A percentile compares a stretch with the other conserved stretches of the same genome.
Evolutionary conservation across 2,888 invertebrate species (phyloP).

Genomic region (Acleris literana): DNA sequence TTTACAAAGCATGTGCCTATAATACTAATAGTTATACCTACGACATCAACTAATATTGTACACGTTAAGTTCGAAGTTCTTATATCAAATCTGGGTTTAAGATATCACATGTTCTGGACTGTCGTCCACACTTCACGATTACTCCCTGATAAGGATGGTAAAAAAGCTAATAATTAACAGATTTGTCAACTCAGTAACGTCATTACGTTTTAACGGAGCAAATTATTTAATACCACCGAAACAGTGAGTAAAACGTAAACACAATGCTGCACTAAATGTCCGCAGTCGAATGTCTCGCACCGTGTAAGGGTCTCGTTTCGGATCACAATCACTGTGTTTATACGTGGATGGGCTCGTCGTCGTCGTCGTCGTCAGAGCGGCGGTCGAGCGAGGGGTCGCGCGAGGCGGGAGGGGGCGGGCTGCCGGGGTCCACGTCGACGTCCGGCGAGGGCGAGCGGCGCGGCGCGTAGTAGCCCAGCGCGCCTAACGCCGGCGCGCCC

Average conservation of each 20-base stretch:
- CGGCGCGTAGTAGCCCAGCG: conserved; percentile 80
- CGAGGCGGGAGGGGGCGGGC: conserved; percentile 78
- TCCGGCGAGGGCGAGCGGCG: conserved; percentile 80
- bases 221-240: conserved; percentile 29
- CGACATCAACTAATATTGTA: conserved; percentile 76
- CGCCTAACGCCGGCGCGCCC: conserved; percentile 87
- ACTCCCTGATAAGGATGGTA: conserved; percentile 41
- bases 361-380: conserved; percentile 81
- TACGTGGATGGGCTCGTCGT: conserved; percentile 86
- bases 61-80: conserved; percentile 50
- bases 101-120: conserved; percentile 79
- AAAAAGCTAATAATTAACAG: conserved; percentile 35
- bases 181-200: conserved; percentile 25
- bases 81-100: conserved; percentile 72
- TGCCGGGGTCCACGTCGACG: conserved; percentile 85
- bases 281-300: conserved; percentile 15
- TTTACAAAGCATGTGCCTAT: conserved; percentile 66
- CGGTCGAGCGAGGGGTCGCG: conserved; percentile 68
- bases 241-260: conserved; percentile 28
- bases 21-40: conserved; percentile 60
- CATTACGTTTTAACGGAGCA: conserved; percentile 24
- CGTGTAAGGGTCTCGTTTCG: conserved; percentile 18
- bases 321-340: conserved; percentile 54
- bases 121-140: conserved; percentile 55
- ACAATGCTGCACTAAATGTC: conserved; percentile 21